phyloP scores from a whole-genome alignment of 1,140 invertebrate species.

The Eubasilissa regina region DNA sequence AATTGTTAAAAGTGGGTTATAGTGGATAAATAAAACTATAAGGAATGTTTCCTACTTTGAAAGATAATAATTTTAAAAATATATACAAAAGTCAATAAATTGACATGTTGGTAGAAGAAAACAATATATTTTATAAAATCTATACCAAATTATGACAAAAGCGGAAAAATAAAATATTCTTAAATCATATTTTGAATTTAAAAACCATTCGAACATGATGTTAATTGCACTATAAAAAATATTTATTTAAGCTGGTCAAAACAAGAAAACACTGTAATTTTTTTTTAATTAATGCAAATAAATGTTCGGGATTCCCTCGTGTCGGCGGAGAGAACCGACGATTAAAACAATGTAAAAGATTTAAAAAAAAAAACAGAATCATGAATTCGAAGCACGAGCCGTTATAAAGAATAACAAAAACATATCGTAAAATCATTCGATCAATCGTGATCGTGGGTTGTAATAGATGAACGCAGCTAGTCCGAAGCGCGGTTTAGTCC shows the following conservation, averaged over 20 bases:
- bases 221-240: not conserved
- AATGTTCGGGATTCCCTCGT: not conserved
- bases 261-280: not conserved
- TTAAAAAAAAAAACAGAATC: not conserved
- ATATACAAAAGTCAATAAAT: too few relatives aligned
- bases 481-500: not conserved
- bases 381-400: not conserved
- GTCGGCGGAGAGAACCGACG: constrained; percentile 4
- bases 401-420: not conserved
- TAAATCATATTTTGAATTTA: too few relatives aligned
- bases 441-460: not conserved
- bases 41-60: too few relatives aligned
- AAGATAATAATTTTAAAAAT: too few relatives aligned
- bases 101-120: too few relatives aligned
- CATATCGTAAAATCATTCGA: not conserved
- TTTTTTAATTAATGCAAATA: not conserved
- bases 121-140: too few relatives aligned
- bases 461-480: not conserved
- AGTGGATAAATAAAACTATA: too few relatives aligned
- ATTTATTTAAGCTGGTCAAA: constrained; percentile 5
- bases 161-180: too few relatives aligned
- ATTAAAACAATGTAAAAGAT: constrained; percentile 13
- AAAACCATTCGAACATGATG: too few relatives aligned
- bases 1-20: too few relatives aligned
- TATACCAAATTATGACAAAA: too few relatives aligned